Evolutionary conservation across 2,113 vertebrate species (phyloP).

Genomic region (Microcebus jonahi): DNA sequence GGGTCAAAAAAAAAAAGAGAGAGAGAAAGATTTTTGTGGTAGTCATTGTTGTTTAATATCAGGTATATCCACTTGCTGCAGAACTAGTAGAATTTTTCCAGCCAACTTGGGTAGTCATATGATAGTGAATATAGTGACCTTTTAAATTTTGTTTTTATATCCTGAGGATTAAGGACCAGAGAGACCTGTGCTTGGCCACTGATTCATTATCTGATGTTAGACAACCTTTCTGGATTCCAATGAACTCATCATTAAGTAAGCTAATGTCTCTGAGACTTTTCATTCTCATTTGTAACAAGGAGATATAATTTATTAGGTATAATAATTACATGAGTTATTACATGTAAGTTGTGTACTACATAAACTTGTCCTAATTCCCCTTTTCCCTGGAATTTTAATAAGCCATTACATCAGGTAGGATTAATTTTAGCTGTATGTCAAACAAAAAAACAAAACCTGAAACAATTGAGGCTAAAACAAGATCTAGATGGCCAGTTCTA

Average conservation of each 20-base stretch:
- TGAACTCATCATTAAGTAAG: background rate
- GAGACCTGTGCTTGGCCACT: background rate
- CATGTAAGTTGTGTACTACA: background rate
- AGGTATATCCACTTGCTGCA: background rate
- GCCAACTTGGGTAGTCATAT: background rate
- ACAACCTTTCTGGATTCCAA: background rate
- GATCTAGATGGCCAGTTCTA: background rate
- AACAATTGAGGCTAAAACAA: background rate
- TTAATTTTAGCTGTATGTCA: background rate
- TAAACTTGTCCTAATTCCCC: background rate
- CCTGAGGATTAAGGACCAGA: background rate
- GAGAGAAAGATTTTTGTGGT: background rate
- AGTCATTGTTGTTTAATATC: background rate
- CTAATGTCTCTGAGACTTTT: background rate
- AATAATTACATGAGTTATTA: background rate
- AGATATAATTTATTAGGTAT: background rate
- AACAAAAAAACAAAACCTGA: background rate
- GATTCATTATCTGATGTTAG: background rate
- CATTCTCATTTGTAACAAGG: background rate
- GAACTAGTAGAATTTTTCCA: background rate
- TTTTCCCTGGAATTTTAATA: background rate
- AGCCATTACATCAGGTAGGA: background rate
- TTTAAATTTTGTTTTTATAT: constrained; percentile 15
- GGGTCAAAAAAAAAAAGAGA: background rate
- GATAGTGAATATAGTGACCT: background rate